Base-by-base conservation (phyloP, 2,113 vertebrate genomes). In the Onychostruthus taczanowskii region DNA sequence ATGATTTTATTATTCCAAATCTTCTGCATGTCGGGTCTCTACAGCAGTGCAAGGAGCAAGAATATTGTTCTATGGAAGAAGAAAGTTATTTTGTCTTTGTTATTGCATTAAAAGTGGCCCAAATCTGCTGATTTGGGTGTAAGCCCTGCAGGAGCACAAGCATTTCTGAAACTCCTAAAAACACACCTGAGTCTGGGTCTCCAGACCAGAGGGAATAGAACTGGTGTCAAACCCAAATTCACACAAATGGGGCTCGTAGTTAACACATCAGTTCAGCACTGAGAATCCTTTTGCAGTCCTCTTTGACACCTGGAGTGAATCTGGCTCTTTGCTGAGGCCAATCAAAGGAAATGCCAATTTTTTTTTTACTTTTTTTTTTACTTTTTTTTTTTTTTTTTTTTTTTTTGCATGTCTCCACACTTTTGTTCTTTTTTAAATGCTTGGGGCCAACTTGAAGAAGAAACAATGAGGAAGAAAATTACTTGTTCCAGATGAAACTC, bases 21-120 rank as follows among this genome's bases (percentile, higher is more conserved):
- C n/a, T 52, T 24, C 10, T 0, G 3, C 14, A 5, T 1, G 1
- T 47, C 18, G 20, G 2, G 35, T 35, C 28, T 50, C 14, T 23
- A 16, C 41, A 70, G 61, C 66, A 55, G 24, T 58, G 13, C 35
- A 69, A 63, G 24, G 37, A 74, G 28, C 16, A 75, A 21, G 53
- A 72, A 30, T 30, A 13, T 7, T 44, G 23, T 37, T 74, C 24
- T 66, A 0, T 30, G 33, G 76, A 37, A 70, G 41, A 59, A 50
- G 7, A 19, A 64, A 61, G 4, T 9, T 58, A 6, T 31, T 78
- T 41, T 70, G 3, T 66, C 26, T 46, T 69, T 31, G 6, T 75
- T 43, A 11, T 39, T 8, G 8, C 19, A 18, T 33, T 47, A 12
- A 55, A 80, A 77, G 12, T 86, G 19, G 3, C 39, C 22, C 24